These are phyloP conservation scores for Neoscelio sp. DNA, from an alignment of 2,888 invertebrate species.

Conservation along the genomic window DNA sequence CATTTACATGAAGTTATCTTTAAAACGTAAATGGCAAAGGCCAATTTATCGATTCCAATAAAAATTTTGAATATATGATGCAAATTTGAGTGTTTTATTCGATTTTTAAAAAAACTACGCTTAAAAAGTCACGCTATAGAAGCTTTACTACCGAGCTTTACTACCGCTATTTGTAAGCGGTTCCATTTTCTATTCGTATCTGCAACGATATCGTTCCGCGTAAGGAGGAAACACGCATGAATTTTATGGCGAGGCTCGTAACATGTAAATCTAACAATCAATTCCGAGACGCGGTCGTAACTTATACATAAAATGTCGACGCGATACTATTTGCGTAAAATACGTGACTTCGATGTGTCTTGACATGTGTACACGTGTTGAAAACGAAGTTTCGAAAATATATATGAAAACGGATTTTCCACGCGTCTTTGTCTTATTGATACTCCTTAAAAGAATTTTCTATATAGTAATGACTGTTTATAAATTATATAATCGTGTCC, in stretches of 20 bases:
- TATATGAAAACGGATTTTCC: conserved; percentile 33
- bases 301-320: conserved; percentile 38
- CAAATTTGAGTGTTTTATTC: too few relatives aligned
- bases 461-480: too few relatives aligned
- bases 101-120: too few relatives aligned
- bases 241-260: conserved; percentile 51
- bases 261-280: conserved; percentile 64
- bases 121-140: too few relatives aligned
- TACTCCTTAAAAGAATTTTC: too few relatives aligned
- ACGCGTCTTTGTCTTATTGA: conserved; percentile 9
- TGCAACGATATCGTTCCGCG: conserved; percentile 64
- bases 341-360: conserved; percentile 62
- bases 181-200: conserved; percentile 52
- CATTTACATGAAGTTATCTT: too few relatives aligned
- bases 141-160: conserved; percentile 56
- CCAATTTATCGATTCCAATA: too few relatives aligned
- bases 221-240: conserved; percentile 62
- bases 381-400: conserved; percentile 31
- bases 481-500: too few relatives aligned
- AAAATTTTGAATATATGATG: too few relatives aligned
- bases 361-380: conserved; percentile 47
- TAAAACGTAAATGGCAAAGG: too few relatives aligned
- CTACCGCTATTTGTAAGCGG: conserved; percentile 53
- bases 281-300: conserved; percentile 62
- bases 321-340: conserved; percentile 59